A percentile compares a stretch with the other conserved stretches of the same genome.
Conservation (phyloP, 2,888 invertebrate species). For the Aquatica leii region DNA sequence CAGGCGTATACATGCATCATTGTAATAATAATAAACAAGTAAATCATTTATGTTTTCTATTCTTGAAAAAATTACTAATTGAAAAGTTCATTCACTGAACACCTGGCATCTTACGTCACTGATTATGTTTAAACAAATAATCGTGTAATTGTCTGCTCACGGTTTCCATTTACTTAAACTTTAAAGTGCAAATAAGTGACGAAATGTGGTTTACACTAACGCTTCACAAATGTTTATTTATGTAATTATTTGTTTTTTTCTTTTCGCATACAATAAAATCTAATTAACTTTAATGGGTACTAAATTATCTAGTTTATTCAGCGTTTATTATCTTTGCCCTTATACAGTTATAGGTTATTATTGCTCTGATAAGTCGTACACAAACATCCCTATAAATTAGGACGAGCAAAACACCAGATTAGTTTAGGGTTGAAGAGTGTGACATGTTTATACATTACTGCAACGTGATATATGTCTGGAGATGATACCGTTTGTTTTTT, state of each 20-base stretch:
- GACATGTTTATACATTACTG: constrained; percentile 26
- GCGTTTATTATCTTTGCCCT: no score
- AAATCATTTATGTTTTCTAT: background rate
- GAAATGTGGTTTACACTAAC: constrained; percentile 19
- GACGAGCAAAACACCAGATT: constrained; percentile 24
- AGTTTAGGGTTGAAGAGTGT: constrained; percentile 23
- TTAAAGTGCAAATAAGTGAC: constrained; percentile 24
- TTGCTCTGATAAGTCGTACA: background rate
- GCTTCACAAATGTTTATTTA: constrained; percentile 21
- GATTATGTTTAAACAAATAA: constrained; percentile 27
- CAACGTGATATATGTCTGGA: constrained; percentile 15
- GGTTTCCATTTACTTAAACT: constrained; percentile 21
- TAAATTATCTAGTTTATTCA: background rate
- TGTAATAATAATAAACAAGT: background rate
- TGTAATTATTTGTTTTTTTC: constrained; percentile 16
- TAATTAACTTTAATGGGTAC: background rate
- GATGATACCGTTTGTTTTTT: no score
- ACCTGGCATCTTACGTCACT: constrained; percentile 23
- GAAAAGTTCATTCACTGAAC: constrained; percentile 17
- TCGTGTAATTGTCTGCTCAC: constrained; percentile 15
- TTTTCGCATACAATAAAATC: background rate
- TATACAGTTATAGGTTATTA: background rate
- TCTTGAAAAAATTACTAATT: constrained; percentile 2
- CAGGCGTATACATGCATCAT: background rate
- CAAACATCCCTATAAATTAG: constrained; percentile 24